Conservation (phyloP, 2,113 vertebrate genomes). For the Clinocottus analis region DNA sequence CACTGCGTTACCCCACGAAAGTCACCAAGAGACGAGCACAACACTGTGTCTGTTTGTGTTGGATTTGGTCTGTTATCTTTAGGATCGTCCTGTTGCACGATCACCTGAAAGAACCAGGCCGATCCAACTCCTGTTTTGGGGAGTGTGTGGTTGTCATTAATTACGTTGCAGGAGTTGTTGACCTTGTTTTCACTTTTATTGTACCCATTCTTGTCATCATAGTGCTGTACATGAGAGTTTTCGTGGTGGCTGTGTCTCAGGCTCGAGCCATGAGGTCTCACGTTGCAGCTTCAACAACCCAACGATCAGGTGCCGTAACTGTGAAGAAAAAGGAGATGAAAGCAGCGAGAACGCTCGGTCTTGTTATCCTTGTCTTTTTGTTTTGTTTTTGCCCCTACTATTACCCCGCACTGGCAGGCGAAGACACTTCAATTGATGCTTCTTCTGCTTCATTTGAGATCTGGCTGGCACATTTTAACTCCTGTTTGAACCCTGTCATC, state of each 20-base stretch:
- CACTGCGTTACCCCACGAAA: slow-evolving; percentile 34
- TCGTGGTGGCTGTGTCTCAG: slow-evolving; percentile 57
- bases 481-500: slow-evolving; percentile 60
- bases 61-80: neutral
- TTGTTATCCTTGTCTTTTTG: slow-evolving; percentile 56
- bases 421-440: slow-evolving; percentile 38
- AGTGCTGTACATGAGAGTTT: slow-evolving; percentile 51
- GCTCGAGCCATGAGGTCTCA: slow-evolving; percentile 41
- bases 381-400: slow-evolving; percentile 61
- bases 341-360: slow-evolving; percentile 57
- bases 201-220: slow-evolving; percentile 47
- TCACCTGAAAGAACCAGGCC: neutral
- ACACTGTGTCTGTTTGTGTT: slow-evolving; percentile 19
- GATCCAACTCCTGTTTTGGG: slow-evolving; percentile 32
- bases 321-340: slow-evolving; percentile 56
- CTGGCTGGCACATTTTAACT: slow-evolving; percentile 60
- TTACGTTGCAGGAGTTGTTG: slow-evolving; percentile 10
- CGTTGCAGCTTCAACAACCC: neutral
- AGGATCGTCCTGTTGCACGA: slow-evolving; percentile 32
- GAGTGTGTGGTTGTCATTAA: slow-evolving; percentile 29
- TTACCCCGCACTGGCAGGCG: slow-evolving; percentile 26
- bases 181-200: slow-evolving; percentile 49
- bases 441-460: slow-evolving; percentile 27
- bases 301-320: neutral
- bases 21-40: neutral